These are phyloP conservation scores for Caracal caracal DNA, from an alignment of 2,113 vertebrate species.

Conservation along the genomic window DNA sequence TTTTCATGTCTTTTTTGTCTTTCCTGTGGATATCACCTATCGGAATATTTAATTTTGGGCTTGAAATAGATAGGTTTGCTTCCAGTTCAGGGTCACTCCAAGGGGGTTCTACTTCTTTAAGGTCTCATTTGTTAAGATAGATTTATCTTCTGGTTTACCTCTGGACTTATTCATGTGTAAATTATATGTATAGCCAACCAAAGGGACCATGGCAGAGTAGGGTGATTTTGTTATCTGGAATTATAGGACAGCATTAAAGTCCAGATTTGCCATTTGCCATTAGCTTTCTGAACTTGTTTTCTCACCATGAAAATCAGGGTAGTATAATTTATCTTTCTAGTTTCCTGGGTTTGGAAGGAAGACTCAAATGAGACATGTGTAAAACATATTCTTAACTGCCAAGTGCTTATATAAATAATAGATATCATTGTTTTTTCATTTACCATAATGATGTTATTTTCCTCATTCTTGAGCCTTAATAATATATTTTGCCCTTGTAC, in stretches of 20 bases:
- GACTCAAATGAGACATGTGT: not conserved
- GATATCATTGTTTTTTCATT: slow-evolving; percentile 26
- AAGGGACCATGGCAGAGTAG: not conserved
- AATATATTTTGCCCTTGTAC: not conserved
- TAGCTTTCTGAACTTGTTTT: not conserved
- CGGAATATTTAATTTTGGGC: slow-evolving; percentile 36
- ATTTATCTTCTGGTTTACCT: slow-evolving; percentile 17
- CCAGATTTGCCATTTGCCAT: slow-evolving; percentile 6
- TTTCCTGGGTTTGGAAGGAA: slow-evolving; percentile 42
- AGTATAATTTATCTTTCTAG: slow-evolving; percentile 13
- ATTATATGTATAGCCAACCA: not conserved
- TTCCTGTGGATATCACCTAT: slow-evolving; percentile 21
- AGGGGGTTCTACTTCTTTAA: not conserved
- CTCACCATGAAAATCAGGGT: slow-evolving; percentile 33
- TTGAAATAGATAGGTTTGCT: slow-evolving; percentile 24
- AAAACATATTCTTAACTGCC: slow-evolving; percentile 49
- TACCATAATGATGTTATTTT: not conserved
- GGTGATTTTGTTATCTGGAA: slow-evolving; percentile 1
- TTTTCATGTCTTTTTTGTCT: slow-evolving; percentile 18
- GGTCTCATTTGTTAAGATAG: not conserved
- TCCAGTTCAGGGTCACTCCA: not conserved
- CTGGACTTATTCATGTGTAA: not conserved
- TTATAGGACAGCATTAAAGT: not conserved
- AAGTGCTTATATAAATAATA: not conserved
- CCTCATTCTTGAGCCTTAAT: slow-evolving; percentile 1